Evolutionary conservation across 2,113 vertebrate species (phyloP).

Genomic region (Neogale vison): DNA sequence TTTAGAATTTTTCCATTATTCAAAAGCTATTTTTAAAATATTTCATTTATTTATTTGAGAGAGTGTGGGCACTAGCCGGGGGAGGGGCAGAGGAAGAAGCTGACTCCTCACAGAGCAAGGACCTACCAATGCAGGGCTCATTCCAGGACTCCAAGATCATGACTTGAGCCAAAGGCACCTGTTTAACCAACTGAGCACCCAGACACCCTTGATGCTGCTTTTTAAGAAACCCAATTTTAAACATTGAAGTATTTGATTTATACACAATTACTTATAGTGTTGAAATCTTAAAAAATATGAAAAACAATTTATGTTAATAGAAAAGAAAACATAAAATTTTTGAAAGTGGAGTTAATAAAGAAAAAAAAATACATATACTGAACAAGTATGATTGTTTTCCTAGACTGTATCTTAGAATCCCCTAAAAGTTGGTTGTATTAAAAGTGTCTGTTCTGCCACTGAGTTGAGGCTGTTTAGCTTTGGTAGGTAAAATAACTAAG

Average conservation of each 20-base stretch:
- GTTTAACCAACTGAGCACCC: neutral
- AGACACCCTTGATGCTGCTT: neutral
- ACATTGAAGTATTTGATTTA: neutral
- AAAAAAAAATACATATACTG: neutral
- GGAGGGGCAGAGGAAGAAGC: neutral
- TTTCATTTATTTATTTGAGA: neutral
- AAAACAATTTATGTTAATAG: neutral
- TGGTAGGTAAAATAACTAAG: neutral
- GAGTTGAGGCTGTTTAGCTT: neutral
- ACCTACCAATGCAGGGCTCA: neutral
- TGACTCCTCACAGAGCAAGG: neutral
- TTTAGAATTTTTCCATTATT: neutral
- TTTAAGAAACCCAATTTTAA: neutral
- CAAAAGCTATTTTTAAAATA: neutral
- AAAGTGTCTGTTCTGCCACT: neutral
- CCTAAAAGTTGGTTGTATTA: neutral
- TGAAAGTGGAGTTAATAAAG: neutral
- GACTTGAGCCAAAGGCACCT: neutral
- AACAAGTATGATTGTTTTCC: neutral
- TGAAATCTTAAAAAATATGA: neutral
- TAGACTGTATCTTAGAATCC: neutral
- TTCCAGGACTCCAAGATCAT: neutral
- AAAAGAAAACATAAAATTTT: neutral
- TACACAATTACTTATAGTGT: neutral
- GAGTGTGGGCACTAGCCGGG: neutral